phyloP scores from a whole-genome alignment of 2,113 vertebrate species.

The Heterochromis multidens region DNA sequence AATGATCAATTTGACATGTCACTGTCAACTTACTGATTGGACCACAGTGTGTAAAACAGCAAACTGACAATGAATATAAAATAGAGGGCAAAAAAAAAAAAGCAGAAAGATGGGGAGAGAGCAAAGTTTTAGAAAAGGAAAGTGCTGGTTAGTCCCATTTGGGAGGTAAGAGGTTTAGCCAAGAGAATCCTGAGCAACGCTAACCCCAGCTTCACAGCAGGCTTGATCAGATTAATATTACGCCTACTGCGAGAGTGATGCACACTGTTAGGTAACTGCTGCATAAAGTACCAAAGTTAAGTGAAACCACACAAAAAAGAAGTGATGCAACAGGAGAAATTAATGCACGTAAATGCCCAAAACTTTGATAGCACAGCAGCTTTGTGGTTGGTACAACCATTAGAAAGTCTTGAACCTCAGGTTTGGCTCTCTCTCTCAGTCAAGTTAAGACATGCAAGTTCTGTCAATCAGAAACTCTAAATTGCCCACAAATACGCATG shows the following conservation, averaged over 20 bases:
- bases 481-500: constrained; percentile 9
- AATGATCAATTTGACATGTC: constrained; percentile 1
- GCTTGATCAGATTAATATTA: constrained; percentile 44
- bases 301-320: not conserved
- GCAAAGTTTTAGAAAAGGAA: constrained; percentile 18
- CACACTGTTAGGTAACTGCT: not conserved
- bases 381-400: not conserved
- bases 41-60: not conserved
- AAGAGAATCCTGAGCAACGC: constrained; percentile 22
- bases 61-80: not conserved
- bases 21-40: not conserved
- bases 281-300: not conserved
- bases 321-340: not conserved
- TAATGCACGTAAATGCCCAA: not conserved
- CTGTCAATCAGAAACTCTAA: constrained; percentile 41
- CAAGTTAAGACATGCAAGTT: not conserved
- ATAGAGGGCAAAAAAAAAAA: not conserved
- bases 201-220: constrained; percentile 26
- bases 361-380: not conserved
- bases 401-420: not conserved
- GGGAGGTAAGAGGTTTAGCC: constrained; percentile 48
- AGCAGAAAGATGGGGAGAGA: not conserved
- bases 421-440: not conserved
- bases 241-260: not conserved
- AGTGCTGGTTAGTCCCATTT: constrained; percentile 15